phyloP scores from a whole-genome alignment of 1,140 invertebrate species.

The Monomorium pharaonis region DNA sequence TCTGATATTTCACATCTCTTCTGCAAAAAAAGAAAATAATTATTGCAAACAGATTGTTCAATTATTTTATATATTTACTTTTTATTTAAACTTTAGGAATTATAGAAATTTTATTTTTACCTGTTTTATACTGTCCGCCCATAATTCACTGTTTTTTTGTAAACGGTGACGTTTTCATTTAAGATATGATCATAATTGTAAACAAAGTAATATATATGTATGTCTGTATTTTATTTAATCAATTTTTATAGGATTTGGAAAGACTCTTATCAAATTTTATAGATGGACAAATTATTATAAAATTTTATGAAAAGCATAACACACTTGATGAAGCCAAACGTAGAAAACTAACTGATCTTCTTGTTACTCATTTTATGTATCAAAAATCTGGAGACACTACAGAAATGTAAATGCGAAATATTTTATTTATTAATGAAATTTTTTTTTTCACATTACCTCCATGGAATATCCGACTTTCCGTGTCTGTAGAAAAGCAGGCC shows the following conservation, averaged over 20 bases:
- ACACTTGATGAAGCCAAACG: conserved; percentile 8
- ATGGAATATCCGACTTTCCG: too few species aligned
- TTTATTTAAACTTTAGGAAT: background rate
- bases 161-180: background rate
- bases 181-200: background rate
- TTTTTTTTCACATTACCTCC: too few species aligned
- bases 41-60: background rate
- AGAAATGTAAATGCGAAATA: too few species aligned
- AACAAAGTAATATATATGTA: background rate
- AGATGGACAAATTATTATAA: conserved; percentile 3
- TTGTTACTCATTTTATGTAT: background rate
- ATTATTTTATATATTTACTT: background rate
- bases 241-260: background rate
- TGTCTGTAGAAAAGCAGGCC: too few species aligned
- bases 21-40: background rate
- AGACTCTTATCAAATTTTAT: background rate
- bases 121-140: background rate
- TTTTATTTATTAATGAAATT: too few species aligned
- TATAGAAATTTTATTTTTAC: background rate
- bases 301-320: background rate
- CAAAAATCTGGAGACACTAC: background rate
- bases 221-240: background rate
- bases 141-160: background rate
- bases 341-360: background rate
- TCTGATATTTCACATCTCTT: background rate